Percentiles rank a stretch among this genome's conserved stretches.
Conservation (phyloP, 2,888 invertebrate species). For the Steinernema hermaphroditum region DNA sequence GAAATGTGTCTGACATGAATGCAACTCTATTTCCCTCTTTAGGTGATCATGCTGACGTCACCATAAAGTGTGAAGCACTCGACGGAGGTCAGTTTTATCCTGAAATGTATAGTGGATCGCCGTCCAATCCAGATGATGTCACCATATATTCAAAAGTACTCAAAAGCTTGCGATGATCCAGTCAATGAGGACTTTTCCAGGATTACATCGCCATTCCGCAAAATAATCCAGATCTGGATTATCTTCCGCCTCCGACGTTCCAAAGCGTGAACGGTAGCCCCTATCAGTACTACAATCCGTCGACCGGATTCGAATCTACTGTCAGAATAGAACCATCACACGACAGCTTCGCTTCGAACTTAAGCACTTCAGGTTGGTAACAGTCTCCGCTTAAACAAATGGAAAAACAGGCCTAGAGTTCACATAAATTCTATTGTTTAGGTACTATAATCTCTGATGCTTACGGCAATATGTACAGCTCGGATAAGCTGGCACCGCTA, state of each 20-base stretch:
- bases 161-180: not conserved
- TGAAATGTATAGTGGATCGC: slow-evolving; percentile 59
- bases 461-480: slow-evolving; percentile 25
- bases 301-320: not conserved
- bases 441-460: slow-evolving; percentile 11
- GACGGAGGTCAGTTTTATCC: slow-evolving; percentile 60
- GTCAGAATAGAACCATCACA: slow-evolving; percentile 21
- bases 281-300: slow-evolving; percentile 22
- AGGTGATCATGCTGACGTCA: slow-evolving; percentile 64
- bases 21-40: slow-evolving; percentile 31
- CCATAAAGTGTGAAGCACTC: slow-evolving; percentile 63
- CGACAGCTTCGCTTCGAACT: slow-evolving; percentile 13
- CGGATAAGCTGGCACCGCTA: slow-evolving; percentile 33
- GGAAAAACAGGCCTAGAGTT: no score
- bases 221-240: slow-evolving; percentile 66
- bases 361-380: not conserved
- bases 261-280: not conserved
- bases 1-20: not conserved
- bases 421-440: no score
- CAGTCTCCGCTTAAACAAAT: no score
- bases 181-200: slow-evolving; percentile 36
- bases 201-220: slow-evolving; percentile 65
- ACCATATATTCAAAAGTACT: slow-evolving; percentile 49
- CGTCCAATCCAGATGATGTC: slow-evolving; percentile 12
- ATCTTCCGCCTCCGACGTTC: slow-evolving; percentile 47